A percentile compares a stretch with the other conserved stretches of the same genome.
Evolutionary conservation across 2,797 vertebrate species (phyloP).

Genomic region (Peromyscus attwateri): DNA sequence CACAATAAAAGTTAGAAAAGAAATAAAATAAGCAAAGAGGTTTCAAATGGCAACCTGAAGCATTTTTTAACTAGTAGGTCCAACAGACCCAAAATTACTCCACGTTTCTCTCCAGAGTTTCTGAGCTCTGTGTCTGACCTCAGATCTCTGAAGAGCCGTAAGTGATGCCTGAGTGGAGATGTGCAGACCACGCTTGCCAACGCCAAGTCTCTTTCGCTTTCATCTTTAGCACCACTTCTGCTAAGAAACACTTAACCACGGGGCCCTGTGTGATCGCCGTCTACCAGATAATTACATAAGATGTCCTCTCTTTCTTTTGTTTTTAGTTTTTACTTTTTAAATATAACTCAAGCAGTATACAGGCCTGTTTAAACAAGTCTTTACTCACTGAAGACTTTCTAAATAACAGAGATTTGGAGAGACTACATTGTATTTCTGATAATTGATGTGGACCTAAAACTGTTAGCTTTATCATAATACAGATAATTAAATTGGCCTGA

Average conservation of each 20-base stretch:
- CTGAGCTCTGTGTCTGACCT: background rate
- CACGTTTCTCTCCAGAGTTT: background rate
- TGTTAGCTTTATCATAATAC: conserved; percentile 44
- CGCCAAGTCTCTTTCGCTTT: background rate
- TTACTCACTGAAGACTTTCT: conserved; percentile 25
- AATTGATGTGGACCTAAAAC: background rate
- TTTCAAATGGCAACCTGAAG: background rate
- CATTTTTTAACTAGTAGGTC: background rate
- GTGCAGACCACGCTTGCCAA: background rate
- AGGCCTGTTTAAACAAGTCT: background rate
- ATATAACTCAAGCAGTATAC: background rate
- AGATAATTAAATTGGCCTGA: background rate
- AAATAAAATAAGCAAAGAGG: conserved; percentile 20
- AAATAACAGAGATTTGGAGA: conserved; percentile 5
- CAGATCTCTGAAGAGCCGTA: background rate
- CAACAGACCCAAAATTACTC: background rate
- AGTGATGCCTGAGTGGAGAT: background rate
- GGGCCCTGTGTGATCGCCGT: background rate
- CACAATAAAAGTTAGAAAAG: background rate
- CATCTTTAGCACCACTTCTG: background rate
- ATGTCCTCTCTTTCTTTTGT: background rate
- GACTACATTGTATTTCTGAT: background rate
- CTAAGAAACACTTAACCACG: background rate
- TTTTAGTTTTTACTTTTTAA: background rate
- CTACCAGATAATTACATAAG: background rate